These are phyloP conservation scores for Pelodytes ibericus DNA, from an alignment of 2,797 vertebrate genomes.

Conservation along the genomic window DNA sequence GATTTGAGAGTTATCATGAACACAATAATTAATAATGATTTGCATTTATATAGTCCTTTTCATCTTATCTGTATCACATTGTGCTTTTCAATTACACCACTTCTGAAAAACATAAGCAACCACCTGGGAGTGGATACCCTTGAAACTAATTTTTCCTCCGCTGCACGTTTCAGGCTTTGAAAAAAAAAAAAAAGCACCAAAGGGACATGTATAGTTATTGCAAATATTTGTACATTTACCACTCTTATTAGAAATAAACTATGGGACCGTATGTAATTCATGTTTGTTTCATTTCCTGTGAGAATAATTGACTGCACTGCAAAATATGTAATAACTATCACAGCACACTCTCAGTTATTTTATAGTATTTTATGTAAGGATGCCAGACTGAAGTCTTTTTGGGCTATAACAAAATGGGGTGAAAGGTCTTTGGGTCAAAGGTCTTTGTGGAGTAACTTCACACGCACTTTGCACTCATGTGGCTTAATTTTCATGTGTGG, in stretches of 20 bases:
- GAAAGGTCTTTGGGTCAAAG: no score
- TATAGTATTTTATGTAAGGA: no score
- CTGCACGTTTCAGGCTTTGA: constrained; percentile 24
- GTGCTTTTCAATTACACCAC: constrained; percentile 55
- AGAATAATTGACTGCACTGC: neutral
- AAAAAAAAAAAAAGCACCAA: constrained; percentile 22
- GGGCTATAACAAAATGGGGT: no score
- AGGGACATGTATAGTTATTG: constrained; percentile 23
- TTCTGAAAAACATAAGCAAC: constrained; percentile 52
- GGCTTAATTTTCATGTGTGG: no score
- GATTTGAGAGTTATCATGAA: constrained; percentile 55
- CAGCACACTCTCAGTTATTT: neutral
- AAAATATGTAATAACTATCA: neutral
- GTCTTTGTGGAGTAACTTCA: no score
- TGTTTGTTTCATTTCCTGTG: neutral
- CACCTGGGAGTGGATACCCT: constrained; percentile 52
- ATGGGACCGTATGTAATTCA: neutral
- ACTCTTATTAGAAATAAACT: neutral
- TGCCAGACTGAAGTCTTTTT: no score
- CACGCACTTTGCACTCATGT: no score
- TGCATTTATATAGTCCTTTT: constrained; percentile 58
- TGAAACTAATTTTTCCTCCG: constrained; percentile 45
- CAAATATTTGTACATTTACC: constrained; percentile 7
- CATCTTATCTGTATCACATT: constrained; percentile 56
- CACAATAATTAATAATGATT: constrained; percentile 58